phyloP scores from a whole-genome alignment of 2,888 invertebrate species.

The Ochropacha duplaris region DNA sequence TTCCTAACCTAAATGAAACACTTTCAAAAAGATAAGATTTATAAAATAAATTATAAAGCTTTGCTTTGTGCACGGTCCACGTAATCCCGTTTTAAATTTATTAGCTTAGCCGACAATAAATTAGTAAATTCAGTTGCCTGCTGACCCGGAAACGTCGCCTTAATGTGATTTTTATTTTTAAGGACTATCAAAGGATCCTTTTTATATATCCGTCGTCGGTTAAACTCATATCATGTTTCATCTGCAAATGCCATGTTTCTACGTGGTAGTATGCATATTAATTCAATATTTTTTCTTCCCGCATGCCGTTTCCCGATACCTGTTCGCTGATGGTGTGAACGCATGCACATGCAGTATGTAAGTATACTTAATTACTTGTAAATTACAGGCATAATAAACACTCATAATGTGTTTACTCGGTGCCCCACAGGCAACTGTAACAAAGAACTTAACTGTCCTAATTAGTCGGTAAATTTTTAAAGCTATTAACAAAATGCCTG shows the following conservation, averaged over 20 bases:
- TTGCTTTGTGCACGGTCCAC: slow-evolving; percentile 70
- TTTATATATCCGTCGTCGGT: slow-evolving; percentile 33
- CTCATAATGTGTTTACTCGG: slow-evolving; percentile 22
- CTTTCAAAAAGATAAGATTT: slow-evolving; percentile 63
- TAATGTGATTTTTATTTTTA: slow-evolving; percentile 65
- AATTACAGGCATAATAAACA: slow-evolving; percentile 34
- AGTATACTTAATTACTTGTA: slow-evolving; percentile 53
- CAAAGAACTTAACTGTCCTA: slow-evolving; percentile 37
- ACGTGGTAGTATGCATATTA: slow-evolving; percentile 21
- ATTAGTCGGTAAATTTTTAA: slow-evolving; percentile 34
- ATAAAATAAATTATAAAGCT: slow-evolving; percentile 79
- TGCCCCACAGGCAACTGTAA: slow-evolving; percentile 31
- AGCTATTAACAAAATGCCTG: slow-evolving; percentile 39
- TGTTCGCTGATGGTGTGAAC: slow-evolving; percentile 35
- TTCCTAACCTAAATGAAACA: slow-evolving; percentile 43
- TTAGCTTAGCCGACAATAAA: slow-evolving; percentile 77
- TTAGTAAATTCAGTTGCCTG: slow-evolving; percentile 73
- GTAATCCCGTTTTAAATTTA: slow-evolving; percentile 81
- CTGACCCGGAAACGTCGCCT: slow-evolving; percentile 73
- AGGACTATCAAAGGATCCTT: slow-evolving; percentile 51
- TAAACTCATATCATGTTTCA: slow-evolving; percentile 15
- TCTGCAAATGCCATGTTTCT: slow-evolving; percentile 25
- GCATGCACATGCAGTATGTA: slow-evolving; percentile 60
- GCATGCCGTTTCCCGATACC: slow-evolving; percentile 43
- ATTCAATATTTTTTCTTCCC: slow-evolving; percentile 39